Percentiles rank a stretch among this genome's conserved stretches.
Evolutionary conservation across 2,888 invertebrate species (phyloP).

Genomic region (Diplolepis rosae): DNA sequence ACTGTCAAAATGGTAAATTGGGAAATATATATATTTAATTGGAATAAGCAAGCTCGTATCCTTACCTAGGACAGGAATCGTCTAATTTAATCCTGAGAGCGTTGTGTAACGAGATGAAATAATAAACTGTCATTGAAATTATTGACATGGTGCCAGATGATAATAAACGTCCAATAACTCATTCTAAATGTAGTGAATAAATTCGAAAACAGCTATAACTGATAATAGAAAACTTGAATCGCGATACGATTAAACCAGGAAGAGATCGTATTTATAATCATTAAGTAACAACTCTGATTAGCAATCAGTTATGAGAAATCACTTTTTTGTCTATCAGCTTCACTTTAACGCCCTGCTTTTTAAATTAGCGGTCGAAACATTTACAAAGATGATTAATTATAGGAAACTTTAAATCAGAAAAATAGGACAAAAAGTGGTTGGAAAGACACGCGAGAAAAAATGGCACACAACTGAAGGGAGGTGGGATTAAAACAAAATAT

Average conservation of each 20-base stretch:
- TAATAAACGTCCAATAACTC: background rate
- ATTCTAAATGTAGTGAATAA: background rate
- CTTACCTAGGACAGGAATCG: background rate
- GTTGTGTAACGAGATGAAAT: background rate
- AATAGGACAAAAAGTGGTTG: background rate
- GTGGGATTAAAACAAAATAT: slow-evolving; percentile 6
- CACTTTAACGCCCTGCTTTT: background rate
- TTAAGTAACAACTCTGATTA: background rate
- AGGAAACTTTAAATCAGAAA: slow-evolving; percentile 5
- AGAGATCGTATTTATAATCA: background rate
- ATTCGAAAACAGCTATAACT: background rate
- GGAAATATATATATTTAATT: background rate
- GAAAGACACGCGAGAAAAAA: slow-evolving; percentile 6
- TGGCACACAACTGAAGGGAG: slow-evolving; percentile 10
- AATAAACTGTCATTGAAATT: background rate
- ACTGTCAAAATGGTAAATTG: background rate
- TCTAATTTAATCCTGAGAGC: background rate
- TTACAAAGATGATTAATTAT: background rate
- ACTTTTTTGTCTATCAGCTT: background rate
- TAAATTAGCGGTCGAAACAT: background rate
- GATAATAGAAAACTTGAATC: background rate
- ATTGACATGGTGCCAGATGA: background rate
- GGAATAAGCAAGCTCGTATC: background rate
- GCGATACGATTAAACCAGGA: background rate
- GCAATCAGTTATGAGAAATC: background rate